Conservation (phyloP, 23 tunicate species). For the Aplidium turbinatum region DNA sequence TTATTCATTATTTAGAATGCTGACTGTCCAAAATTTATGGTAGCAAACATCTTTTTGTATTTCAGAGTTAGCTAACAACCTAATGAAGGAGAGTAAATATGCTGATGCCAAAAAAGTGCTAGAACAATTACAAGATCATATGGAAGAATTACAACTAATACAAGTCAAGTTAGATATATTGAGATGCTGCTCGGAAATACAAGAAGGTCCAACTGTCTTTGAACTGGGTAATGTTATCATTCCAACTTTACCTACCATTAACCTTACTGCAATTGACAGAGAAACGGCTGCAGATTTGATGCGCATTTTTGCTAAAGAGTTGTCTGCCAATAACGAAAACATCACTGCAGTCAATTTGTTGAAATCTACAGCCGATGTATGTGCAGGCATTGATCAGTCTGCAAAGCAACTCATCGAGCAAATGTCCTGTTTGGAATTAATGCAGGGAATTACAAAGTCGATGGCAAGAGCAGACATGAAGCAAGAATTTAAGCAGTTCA, state of each 20-base stretch:
- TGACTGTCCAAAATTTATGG: too few relatives aligned
- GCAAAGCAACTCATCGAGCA: not conserved
- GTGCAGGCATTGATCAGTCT: not conserved
- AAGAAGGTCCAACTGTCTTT: not conserved
- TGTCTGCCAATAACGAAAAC: not conserved
- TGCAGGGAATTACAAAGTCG: constrained; percentile 9
- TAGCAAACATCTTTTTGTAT: not conserved
- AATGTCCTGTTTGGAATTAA: constrained; percentile 8
- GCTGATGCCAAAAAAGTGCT: not conserved
- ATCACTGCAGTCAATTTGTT: not conserved
- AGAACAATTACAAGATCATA: not conserved
- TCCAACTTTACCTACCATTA: not conserved
- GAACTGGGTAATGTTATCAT: not conserved
- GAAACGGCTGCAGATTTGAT: not conserved
- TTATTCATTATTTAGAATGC: too few relatives aligned
- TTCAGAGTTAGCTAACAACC: constrained; percentile 4
- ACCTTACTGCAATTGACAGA: constrained; percentile 1
- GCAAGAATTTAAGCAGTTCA: not conserved
- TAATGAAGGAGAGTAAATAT: not conserved
- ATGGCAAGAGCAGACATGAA: constrained; percentile 4
- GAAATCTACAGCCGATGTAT: not conserved
- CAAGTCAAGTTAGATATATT: not conserved
- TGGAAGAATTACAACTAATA: not conserved
- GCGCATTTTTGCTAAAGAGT: not conserved
- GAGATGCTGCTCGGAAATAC: not conserved